Percentiles rank a stretch among this genome's conserved stretches.
phyloP scores from a whole-genome alignment of 2,888 invertebrate genomes.

The Autographa pulchrina region DNA sequence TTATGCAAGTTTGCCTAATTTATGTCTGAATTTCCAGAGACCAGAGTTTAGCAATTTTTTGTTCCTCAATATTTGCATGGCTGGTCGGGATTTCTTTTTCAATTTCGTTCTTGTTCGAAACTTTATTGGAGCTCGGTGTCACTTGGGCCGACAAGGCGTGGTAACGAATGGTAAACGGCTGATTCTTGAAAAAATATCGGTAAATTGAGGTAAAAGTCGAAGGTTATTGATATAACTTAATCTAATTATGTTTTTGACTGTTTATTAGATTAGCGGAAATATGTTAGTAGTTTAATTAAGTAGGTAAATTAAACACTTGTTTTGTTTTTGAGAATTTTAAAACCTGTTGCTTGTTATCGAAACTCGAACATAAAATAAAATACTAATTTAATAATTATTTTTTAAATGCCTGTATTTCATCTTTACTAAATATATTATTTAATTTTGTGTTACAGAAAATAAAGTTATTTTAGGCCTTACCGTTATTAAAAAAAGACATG shows the following conservation, averaged over 20 bases:
- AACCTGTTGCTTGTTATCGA: too few relatives aligned
- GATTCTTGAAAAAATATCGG: slow-evolving; percentile 33
- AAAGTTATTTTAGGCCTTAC: too few relatives aligned
- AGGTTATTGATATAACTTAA: not conserved
- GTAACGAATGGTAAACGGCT: slow-evolving; percentile 58
- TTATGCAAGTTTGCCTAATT: slow-evolving; percentile 57
- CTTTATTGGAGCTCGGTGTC: slow-evolving; percentile 81
- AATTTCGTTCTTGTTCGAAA: slow-evolving; percentile 83
- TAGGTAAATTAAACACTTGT: too few relatives aligned
- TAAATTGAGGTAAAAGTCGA: slow-evolving; percentile 16
- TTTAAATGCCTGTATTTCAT: too few relatives aligned
- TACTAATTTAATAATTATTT: too few relatives aligned
- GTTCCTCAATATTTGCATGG: slow-evolving; percentile 78
- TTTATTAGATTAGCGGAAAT: not conserved
- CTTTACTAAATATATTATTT: too few relatives aligned
- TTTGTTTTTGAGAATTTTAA: too few relatives aligned
- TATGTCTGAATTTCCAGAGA: slow-evolving; percentile 51
- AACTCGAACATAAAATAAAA: too few relatives aligned
- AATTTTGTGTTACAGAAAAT: too few relatives aligned
- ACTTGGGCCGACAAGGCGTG: slow-evolving; percentile 69
- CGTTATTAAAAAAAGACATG: too few relatives aligned
- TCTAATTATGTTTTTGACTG: not conserved
- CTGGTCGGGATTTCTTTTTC: slow-evolving; percentile 82
- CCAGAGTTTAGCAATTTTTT: slow-evolving; percentile 77
- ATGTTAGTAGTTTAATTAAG: not conserved